These are phyloP conservation scores for Hyperoplus lanceolatus DNA, from an alignment of 2,797 vertebrate species.

Conservation along the genomic window DNA sequence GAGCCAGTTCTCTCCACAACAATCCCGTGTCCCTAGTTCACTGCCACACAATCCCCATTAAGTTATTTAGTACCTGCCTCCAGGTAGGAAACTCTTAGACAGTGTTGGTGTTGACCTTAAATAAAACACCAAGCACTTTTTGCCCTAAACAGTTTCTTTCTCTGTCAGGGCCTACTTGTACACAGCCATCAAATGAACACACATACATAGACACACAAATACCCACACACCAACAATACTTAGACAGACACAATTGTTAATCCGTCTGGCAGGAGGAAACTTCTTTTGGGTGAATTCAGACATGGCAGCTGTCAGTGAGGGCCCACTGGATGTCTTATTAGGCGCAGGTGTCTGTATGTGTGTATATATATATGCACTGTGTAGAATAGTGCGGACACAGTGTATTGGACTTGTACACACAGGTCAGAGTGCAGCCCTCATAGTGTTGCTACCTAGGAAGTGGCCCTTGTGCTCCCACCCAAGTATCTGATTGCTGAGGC, in stretches of 20 bases:
- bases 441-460: slow-evolving; percentile 66
- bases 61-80: slow-evolving; percentile 76
- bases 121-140: slow-evolving; percentile 70
- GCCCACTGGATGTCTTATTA: slow-evolving; percentile 78
- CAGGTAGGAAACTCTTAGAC: slow-evolving; percentile 65
- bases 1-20: slow-evolving; percentile 56
- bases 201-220: slow-evolving; percentile 24
- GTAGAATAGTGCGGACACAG: slow-evolving; percentile 40
- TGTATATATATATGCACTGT: slow-evolving; percentile 63
- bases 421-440: slow-evolving; percentile 69
- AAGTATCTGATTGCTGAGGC: slow-evolving; percentile 75
- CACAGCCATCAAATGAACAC: slow-evolving; percentile 44
- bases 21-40: slow-evolving; percentile 63
- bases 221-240: slow-evolving; percentile 22
- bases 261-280: slow-evolving; percentile 51
- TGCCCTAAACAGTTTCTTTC: slow-evolving; percentile 70
- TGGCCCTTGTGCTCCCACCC: slow-evolving; percentile 73
- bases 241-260: slow-evolving; percentile 59
- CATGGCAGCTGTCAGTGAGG: slow-evolving; percentile 56
- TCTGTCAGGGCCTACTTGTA: slow-evolving; percentile 54
- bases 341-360: slow-evolving; percentile 63
- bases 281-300: slow-evolving; percentile 60
- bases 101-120: slow-evolving; percentile 54
- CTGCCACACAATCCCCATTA: slow-evolving; percentile 58
- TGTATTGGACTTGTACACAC: slow-evolving; percentile 46